Conservation (phyloP, 1,140 invertebrate genomes). For the Theocolax elegans region DNA sequence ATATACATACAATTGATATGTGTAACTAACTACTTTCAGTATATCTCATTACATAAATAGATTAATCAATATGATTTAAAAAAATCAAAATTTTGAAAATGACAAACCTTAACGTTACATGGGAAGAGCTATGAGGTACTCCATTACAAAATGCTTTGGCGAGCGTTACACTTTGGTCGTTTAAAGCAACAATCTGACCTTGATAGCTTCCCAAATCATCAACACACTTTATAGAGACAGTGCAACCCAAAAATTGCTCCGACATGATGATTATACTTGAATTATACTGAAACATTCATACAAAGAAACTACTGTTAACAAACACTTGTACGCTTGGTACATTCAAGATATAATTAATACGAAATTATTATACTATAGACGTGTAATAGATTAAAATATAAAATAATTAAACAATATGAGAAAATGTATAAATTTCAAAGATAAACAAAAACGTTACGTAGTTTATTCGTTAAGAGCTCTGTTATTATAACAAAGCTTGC, state of each 20-base stretch:
- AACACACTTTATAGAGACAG: conserved; percentile 81
- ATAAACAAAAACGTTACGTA: background rate
- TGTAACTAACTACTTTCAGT: too few species aligned
- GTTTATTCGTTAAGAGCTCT: background rate
- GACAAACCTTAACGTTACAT: conserved; percentile 71
- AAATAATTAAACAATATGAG: background rate
- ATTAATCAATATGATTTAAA: too few species aligned
- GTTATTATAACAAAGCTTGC: background rate
- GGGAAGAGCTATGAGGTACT: conserved; percentile 72
- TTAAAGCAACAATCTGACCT: conserved; percentile 81
- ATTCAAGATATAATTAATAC: background rate
- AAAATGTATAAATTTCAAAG: background rate
- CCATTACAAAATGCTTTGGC: conserved; percentile 85
- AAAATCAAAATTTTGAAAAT: background rate
- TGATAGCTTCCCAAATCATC: conserved; percentile 78
- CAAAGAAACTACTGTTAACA: too few species aligned
- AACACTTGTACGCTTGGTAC: background rate
- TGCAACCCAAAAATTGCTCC: conserved; percentile 78
- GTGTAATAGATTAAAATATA: background rate
- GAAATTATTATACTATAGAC: background rate
- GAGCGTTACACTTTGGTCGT: conserved; percentile 78
- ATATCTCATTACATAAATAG: too few species aligned
- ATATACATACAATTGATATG: too few species aligned
- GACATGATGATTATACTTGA: conserved; percentile 70
- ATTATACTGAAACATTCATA: conserved; percentile 6